Evolutionary conservation across 1,140 invertebrate genomes (phyloP).

Genomic region (Aphis gossypii): DNA sequence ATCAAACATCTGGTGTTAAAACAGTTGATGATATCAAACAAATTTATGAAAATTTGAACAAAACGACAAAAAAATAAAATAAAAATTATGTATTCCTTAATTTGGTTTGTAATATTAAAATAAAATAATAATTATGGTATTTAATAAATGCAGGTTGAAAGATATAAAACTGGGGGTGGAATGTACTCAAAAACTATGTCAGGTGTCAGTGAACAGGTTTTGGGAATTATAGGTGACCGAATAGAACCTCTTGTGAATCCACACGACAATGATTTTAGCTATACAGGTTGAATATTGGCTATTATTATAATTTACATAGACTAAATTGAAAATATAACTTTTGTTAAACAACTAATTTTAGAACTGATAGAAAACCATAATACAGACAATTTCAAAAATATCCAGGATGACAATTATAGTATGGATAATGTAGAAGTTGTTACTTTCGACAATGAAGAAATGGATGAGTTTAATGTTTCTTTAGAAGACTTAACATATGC

Average conservation of each 20-base stretch:
- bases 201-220: background rate
- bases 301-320: background rate
- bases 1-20: no score
- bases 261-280: background rate
- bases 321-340: background rate
- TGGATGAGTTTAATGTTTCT: no score
- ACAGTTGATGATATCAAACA: background rate
- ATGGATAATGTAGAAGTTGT: no score
- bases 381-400: background rate
- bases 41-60: background rate
- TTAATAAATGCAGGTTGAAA: background rate
- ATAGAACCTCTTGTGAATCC: background rate
- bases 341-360: background rate
- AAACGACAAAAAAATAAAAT: background rate
- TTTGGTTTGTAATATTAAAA: background rate
- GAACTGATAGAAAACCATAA: background rate
- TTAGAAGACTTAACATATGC: no score
- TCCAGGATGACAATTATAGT: no score
- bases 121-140: background rate
- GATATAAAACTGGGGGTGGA: background rate
- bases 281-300: background rate
- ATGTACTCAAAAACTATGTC: background rate
- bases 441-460: no score
- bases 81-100: background rate
- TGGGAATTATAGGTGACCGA: background rate